These are phyloP conservation scores for Seira sanloemensis DNA, from an alignment of 2,888 invertebrate species.

Conservation along the genomic window DNA sequence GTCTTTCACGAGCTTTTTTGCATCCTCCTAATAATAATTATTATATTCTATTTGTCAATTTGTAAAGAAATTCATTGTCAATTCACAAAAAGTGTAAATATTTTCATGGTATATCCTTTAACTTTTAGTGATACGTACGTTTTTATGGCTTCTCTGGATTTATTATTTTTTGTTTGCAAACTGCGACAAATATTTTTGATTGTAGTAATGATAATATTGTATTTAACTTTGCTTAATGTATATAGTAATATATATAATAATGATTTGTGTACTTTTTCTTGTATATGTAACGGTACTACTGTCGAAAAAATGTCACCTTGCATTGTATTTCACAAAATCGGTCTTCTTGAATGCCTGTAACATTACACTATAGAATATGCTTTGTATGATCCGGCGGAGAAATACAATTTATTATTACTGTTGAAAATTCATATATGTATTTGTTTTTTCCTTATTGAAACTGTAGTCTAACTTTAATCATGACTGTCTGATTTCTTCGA, in stretches of 20 bases:
- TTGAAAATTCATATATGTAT: not conserved
- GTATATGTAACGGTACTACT: not conserved
- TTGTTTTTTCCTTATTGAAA: not conserved
- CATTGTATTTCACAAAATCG: not conserved
- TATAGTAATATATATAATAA: not conserved
- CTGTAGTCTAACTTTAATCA: conserved; percentile 18
- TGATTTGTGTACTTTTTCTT: not conserved
- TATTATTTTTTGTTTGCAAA: not conserved
- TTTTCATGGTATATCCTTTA: too few species aligned
- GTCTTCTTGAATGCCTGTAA: too few species aligned
- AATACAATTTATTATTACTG: not conserved
- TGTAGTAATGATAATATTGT: not conserved
- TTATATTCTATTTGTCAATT: not conserved
- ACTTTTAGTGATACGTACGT: not conserved
- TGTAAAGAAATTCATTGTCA: not conserved
- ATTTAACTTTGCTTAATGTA: not conserved
- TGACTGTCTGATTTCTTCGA: conserved; percentile 46
- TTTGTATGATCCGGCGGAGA: not conserved
- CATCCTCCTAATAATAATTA: too few species aligned
- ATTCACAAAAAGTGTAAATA: not conserved
- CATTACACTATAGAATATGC: too few species aligned
- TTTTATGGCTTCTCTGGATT: not conserved
- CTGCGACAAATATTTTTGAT: not conserved
- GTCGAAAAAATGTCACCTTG: not conserved
- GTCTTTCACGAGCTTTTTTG: not conserved